Percentiles rank a stretch among this genome's conserved stretches.
These are phyloP conservation scores for Autographa pulchrina DNA, from an alignment of 2,888 invertebrate genomes.

Conservation along the genomic window DNA sequence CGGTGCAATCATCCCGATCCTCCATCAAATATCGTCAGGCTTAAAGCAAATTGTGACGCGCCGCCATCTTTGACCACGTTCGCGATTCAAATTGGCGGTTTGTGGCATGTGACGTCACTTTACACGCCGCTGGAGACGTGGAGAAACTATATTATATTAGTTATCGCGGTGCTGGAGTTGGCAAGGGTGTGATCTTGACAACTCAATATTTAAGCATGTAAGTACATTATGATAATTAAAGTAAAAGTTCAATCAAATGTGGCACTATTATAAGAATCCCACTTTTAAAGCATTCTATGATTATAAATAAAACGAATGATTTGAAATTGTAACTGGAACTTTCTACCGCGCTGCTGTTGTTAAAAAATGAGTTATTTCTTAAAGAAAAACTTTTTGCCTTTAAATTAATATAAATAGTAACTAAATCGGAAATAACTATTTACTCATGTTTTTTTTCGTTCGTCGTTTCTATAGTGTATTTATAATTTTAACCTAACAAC, in stretches of 20 bases:
- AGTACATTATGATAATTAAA: too few species aligned
- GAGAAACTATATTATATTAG: conserved; percentile 40
- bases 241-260: not conserved
- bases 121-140: conserved; percentile 52
- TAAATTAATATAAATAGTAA: too few species aligned
- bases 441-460: too few species aligned
- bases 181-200: not conserved
- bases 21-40: conserved; percentile 56
- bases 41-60: conserved; percentile 67
- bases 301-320: too few species aligned
- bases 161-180: conserved; percentile 8
- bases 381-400: too few species aligned
- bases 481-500: not conserved
- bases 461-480: not conserved
- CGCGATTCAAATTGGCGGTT: conserved; percentile 77
- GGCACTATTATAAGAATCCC: not conserved
- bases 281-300: too few species aligned
- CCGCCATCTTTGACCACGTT: conserved; percentile 73
- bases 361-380: too few species aligned
- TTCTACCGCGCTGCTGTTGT: too few species aligned
- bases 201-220: not conserved
- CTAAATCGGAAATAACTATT: too few species aligned
- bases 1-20: conserved; percentile 40
- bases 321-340: too few species aligned
- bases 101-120: conserved; percentile 62